Base-by-base conservation (phyloP, 2,888 invertebrate genomes). In the Linnaemya tessellans region DNA sequence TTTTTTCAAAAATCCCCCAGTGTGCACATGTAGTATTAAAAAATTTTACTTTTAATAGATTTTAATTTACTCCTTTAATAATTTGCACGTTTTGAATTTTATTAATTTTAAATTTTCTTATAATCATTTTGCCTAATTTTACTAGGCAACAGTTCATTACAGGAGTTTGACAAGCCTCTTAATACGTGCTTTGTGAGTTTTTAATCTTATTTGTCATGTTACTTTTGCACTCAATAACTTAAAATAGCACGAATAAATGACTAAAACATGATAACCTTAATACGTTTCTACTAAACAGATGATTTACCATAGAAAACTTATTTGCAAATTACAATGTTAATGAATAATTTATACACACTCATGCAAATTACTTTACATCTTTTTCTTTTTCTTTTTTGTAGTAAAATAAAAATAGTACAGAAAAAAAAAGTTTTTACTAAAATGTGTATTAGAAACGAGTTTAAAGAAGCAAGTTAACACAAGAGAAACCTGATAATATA, bases 251-350 rank as follows among this genome's bases (percentile, higher is more conserved):
- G 4, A 25, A 60, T 35, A 15, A 30, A 30, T 25, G 15, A 58
- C 9, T 22, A 15, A 62, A 41, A 68, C 78, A 60, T 22, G 15
- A 51, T 60, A 20, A 22, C n/a, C 58, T 67, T 68, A 58, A 58
- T 68, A 60, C 41, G 10, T n/a, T 73, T 73, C 43, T 54, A 51
- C 67, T 71, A 67, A 35, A 58, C 22, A 73, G 73, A 83, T 78
- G 73, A 78, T 73, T 83, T 78, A 60, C 51, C 67, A 73, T 51
- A 67, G 58, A 83, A 78, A 83, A 78, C 49, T 71, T 71, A 71
- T 78, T 77, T 82, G 71, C n/a, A 73, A 77, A 58, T 71, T 77
- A 65, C 64, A 35, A 51, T 74, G 30, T 25, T 49, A 64, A 64
- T 75, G n/a, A 51, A 51, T 60, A 73, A 73, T 46, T 41, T 15